Base-by-base conservation (phyloP, 2,797 vertebrate genomes). In the Tangara arthus region DNA sequence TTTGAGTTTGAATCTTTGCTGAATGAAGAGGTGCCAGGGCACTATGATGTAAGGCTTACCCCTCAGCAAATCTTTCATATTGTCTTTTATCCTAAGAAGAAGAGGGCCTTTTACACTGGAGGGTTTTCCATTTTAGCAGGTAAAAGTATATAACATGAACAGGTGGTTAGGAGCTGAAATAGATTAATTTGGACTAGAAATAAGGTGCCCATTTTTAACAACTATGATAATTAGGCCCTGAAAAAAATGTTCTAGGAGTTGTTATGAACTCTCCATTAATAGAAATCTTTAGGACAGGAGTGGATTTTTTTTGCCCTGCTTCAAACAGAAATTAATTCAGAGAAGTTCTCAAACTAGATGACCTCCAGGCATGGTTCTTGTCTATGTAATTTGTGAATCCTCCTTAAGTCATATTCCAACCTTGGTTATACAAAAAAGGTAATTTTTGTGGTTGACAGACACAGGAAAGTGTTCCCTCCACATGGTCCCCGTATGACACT, bases 271-370 rank as follows among this genome's bases (percentile, higher is more conserved):
- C 57, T 89, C 34, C 53, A 55, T 91, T 91, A 87, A 89, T 39
- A 95, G 76, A 89, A 94, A 55, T 93, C 57, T 89, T 82, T 75
- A 93, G 73, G 64, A 60, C 37, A 87, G 46, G 50, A 73, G 46
- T 76, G 28, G 44, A 56, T 37, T 47, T 61, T 41, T 85, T 68
- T 53, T 22, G 1, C 46, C 9, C 5, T 14, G 18, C 50, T 94
- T 96, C 77, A 76, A 66, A 65, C 35, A 84, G 80, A 92, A 90
- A 90, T 93, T 81, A 89, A 89, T 93, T 89, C 81, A 70, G 59
- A 76, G 55, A 75, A 39, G 19, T 87, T 95, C 44, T 79, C 41
- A 72, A 64, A 59, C 44, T 66, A 63, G 56, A 82, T 85, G 47
- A 76, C 44, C 81, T 76, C 59, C 19, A 37, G 91, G 87, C 78